Evolutionary conservation across 2,888 invertebrate species (phyloP).

Genomic region (Metallyticus violacea): DNA sequence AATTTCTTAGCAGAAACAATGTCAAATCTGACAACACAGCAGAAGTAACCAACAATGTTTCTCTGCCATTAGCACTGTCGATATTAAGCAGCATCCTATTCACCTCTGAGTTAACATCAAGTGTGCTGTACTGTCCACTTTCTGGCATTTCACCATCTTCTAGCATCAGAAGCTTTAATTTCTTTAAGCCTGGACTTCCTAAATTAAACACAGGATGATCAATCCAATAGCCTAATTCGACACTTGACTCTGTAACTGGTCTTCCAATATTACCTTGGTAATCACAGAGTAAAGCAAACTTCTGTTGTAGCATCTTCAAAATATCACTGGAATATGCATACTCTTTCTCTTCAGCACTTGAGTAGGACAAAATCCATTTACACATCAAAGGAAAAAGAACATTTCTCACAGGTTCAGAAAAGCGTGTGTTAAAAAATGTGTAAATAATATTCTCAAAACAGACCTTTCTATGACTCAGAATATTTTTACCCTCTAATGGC

Average conservation of each 20-base stretch:
- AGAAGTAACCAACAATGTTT: constrained; percentile 22
- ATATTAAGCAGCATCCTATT: neutral
- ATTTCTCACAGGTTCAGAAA: constrained; percentile 1
- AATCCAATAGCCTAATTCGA: constrained; percentile 14
- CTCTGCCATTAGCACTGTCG: neutral
- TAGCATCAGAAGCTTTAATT: neutral
- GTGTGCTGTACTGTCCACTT: constrained; percentile 12
- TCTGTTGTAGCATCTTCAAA: neutral
- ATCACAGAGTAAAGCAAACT: constrained; percentile 18
- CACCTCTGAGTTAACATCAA: constrained; percentile 22
- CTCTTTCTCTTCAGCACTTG: neutral
- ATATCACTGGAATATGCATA: neutral
- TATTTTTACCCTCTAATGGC: neutral
- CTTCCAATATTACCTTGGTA: neutral
- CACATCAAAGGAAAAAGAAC: neutral
- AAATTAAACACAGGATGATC: constrained; percentile 1
- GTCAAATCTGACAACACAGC: constrained; percentile 22
- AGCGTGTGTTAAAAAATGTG: constrained; percentile 23
- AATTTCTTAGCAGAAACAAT: constrained; percentile 5
- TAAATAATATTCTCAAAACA: neutral
- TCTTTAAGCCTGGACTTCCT: neutral
- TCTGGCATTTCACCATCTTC: constrained; percentile 4
- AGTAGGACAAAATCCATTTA: constrained; percentile 18
- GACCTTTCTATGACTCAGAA: neutral
- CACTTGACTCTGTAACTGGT: constrained; percentile 15